Base-by-base conservation (phyloP, 2,797 vertebrate genomes). In the Podargus strigoides region DNA sequence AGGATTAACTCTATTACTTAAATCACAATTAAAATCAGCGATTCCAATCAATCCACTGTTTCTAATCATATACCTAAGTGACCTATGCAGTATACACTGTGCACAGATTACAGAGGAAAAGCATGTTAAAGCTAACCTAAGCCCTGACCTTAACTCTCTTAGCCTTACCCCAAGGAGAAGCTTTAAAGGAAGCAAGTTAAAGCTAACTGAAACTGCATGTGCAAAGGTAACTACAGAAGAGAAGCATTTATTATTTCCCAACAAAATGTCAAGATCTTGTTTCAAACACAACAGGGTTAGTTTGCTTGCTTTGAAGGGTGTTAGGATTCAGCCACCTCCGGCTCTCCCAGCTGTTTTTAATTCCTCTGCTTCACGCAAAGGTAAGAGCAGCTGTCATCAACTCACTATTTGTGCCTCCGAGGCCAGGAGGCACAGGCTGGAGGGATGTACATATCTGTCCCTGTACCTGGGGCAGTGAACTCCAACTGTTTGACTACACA, bases 71-170 rank as follows among this genome's bases (percentile, higher is more conserved):
- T n/a, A 69, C 56, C 59, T 39, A 28, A 32, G 30, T 14, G 34
- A 89, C 81, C 89, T 74, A 58, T 22, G 66, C 76, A 62, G 56
- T n/a, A 68, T 0, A 22, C 20, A 47, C 37, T 32, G 41, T 1
- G 36, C 36, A 28, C 10, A 32, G 85, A 69, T 93, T 90, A 91
- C n/a, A 28, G 69, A 62, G 46, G 79, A 86, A 93, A 94, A 96
- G 88, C 87, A 12, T 0, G 13, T 91, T 96, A 95, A 94, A 96
- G 73, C 85, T 66, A 88, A 75, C 83, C 91, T 95, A 91, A 96
- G 59, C 77, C 83, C 52, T 42, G 80, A 89, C 83, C 90, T 84
- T 36, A 96, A 41, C 81, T 93, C 64, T 18, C 72, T 59, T 3
- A 59, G 80, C 77, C 55, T 22, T 26, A 55, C 36, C 73, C 56